A percentile compares a stretch with the other conserved stretches of the same genome.
These are phyloP conservation scores for Psephotus haematonotus DNA, from an alignment of 2,113 vertebrate genomes.

Conservation along the genomic window DNA sequence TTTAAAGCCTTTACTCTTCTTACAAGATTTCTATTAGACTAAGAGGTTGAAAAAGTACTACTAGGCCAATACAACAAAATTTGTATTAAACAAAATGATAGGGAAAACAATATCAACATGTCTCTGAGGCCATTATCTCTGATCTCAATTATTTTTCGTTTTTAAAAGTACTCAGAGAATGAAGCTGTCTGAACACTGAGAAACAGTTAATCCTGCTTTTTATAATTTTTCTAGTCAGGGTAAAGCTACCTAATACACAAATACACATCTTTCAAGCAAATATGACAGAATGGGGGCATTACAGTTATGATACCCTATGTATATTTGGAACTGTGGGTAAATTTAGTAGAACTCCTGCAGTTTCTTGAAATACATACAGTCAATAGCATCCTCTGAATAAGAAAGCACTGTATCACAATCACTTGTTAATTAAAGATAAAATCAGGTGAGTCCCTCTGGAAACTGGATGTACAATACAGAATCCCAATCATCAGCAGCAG, in stretches of 20 bases:
- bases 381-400: not conserved
- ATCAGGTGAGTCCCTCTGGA: not conserved
- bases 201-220: not conserved
- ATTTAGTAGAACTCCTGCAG: conserved; percentile 23
- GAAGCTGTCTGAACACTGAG: not conserved
- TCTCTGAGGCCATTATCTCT: conserved; percentile 34
- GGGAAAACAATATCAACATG: conserved; percentile 17
- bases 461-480: not conserved
- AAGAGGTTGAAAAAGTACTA: not conserved
- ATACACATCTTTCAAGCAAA: conserved; percentile 58
- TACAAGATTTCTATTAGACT: not conserved
- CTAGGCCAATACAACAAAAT: conserved; percentile 31
- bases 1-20: conserved; percentile 27
- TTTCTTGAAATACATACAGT: not conserved
- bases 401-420: not conserved
- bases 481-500: accelerated
- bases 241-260: conserved; percentile 50
- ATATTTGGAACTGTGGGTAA: conserved; percentile 10
- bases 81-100: conserved; percentile 24
- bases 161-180: conserved; percentile 13
- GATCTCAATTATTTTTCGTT: not conserved
- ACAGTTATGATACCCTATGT: not conserved
- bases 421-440: not conserved
- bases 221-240: not conserved
- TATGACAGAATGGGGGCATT: conserved; percentile 67